Evolutionary conservation across 2,797 vertebrate genomes (phyloP).

Genomic region (Chaunax sp.): DNA sequence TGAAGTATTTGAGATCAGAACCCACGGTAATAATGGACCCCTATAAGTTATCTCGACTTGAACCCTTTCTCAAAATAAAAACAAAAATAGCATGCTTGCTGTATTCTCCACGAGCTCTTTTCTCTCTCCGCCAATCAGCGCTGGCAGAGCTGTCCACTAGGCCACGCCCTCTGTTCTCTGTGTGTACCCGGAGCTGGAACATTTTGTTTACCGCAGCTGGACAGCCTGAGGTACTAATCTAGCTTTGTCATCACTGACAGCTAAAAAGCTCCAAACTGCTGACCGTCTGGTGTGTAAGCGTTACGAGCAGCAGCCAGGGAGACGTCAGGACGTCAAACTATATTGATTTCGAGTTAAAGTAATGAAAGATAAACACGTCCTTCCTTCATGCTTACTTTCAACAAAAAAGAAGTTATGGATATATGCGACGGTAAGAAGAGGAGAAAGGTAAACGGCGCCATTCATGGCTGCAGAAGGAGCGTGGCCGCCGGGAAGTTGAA

Average conservation of each 20-base stretch:
- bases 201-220: conserved; percentile 65
- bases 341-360: conserved; percentile 57
- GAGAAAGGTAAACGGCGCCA: conserved; percentile 69
- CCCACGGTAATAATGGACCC: accelerated
- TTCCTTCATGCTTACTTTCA: conserved; percentile 57
- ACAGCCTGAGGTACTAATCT: neutral
- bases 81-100: conserved; percentile 25
- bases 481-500: conserved; percentile 53
- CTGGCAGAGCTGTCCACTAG: neutral
- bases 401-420: conserved; percentile 78
- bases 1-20: neutral
- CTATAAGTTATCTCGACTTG: accelerated
- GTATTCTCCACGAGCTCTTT: neutral
- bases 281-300: conserved; percentile 5
- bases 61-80: conserved; percentile 24
- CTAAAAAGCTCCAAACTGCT: neutral
- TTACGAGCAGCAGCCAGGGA: neutral
- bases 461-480: conserved; percentile 57
- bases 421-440: conserved; percentile 73
- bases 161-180: conserved; percentile 62
- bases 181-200: conserved; percentile 57
- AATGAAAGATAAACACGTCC: conserved; percentile 70
- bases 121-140: conserved; percentile 54
- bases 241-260: neutral
- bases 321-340: conserved; percentile 45